phyloP scores from a whole-genome alignment of 2,797 vertebrate species.

The Catamblyrhynchus diadema region DNA sequence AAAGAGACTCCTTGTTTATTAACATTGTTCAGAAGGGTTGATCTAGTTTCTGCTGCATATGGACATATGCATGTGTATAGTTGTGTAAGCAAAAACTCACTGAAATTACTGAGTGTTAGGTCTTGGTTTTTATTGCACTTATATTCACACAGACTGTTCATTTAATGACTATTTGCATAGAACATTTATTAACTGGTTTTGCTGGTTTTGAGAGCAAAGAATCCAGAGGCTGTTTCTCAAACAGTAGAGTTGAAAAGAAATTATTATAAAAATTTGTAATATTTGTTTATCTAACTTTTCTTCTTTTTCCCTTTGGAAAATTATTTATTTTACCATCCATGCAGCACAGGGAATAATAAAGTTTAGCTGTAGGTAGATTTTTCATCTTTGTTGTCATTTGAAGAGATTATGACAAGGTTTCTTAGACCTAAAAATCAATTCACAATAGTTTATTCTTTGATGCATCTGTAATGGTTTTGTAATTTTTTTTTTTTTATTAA shows the following conservation, averaged over 20 bases:
- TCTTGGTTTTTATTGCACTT: not conserved
- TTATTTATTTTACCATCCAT: not conserved
- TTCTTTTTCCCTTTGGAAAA: not conserved
- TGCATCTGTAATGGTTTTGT: not conserved
- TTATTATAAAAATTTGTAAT: not conserved
- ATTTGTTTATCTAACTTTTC: not conserved
- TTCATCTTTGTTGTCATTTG: not conserved
- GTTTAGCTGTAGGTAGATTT: not conserved
- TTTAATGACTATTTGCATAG: not conserved
- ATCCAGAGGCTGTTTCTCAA: not conserved
- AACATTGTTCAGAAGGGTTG: not conserved
- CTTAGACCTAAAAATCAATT: not conserved
- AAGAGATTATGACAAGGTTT: not conserved
- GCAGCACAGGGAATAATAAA: not conserved
- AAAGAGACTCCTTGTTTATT: not conserved
- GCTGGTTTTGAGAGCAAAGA: not conserved
- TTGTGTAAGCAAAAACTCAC: not conserved
- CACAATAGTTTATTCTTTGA: not conserved
- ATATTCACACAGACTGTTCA: not conserved
- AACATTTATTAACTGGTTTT: not conserved
- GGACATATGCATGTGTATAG: not conserved
- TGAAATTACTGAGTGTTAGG: not conserved
- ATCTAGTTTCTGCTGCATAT: not conserved
- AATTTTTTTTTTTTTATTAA: not conserved
- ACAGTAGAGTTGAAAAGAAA: not conserved